Evolutionary conservation across 2,797 vertebrate genomes (phyloP).

Genomic region (Onychomys leucogaster): DNA sequence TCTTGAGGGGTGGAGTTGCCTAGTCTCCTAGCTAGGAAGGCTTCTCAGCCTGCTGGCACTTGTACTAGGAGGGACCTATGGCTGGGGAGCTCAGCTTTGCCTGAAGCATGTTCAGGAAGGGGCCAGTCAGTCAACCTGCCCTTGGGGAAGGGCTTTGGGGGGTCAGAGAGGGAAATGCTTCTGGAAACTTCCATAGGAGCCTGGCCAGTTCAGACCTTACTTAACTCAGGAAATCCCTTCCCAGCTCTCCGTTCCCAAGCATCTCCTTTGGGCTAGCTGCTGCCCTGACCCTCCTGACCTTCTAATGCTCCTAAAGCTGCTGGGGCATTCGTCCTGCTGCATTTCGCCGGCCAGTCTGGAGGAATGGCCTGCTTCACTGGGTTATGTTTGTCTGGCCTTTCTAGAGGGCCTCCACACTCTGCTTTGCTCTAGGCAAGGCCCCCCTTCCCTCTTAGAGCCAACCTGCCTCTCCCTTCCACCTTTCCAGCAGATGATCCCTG

Average conservation of each 20-base stretch:
- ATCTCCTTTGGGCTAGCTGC: not conserved
- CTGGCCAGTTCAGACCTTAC: conserved; percentile 39
- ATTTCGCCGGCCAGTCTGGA: conserved; percentile 22
- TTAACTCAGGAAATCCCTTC: conserved; percentile 72
- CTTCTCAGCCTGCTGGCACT: not conserved
- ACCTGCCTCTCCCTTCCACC: not conserved
- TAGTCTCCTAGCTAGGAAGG: not conserved
- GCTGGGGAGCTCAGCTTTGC: not conserved
- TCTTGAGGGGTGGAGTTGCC: conserved; percentile 11
- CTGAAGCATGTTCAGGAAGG: not conserved
- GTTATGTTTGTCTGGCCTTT: not conserved
- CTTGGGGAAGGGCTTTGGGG: not conserved
- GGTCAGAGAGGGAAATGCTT: conserved; percentile 1
- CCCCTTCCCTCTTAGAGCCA: not conserved
- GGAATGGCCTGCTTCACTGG: not conserved
- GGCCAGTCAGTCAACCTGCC: conserved; percentile 13
- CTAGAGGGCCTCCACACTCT: not conserved
- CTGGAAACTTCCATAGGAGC: conserved; percentile 64
- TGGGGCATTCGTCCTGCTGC: not conserved
- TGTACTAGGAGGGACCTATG: not conserved
- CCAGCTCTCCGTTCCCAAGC: not conserved
- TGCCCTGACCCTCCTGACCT: conserved; percentile 45
- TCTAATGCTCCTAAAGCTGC: conserved; percentile 59
- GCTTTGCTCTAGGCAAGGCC: not conserved
- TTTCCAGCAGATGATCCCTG: conserved; percentile 12